These are phyloP conservation scores for Gadus chalcogrammus DNA, from an alignment of 2,113 vertebrate species.

Conservation along the genomic window DNA sequence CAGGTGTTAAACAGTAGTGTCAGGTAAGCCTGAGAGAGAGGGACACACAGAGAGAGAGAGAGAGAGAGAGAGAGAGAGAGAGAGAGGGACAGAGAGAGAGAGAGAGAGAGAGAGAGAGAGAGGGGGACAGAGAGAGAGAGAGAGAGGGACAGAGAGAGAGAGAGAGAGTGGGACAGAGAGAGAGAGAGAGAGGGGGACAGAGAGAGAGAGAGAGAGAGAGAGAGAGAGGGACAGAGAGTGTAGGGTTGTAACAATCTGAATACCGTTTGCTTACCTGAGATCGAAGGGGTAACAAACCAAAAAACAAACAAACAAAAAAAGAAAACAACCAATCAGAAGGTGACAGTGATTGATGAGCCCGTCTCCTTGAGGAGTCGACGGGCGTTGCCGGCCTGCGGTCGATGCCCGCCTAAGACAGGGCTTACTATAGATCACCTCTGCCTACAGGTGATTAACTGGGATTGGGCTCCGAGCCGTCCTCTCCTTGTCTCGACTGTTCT, in stretches of 20 bases:
- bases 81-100: too few species aligned
- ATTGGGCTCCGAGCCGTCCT: too few species aligned
- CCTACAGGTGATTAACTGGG: constrained; percentile 87
- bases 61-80: constrained; percentile 73
- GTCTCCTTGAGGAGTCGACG: constrained; percentile 86
- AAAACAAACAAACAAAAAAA: constrained; percentile 55
- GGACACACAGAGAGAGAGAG: constrained; percentile 79
- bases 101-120: too few species aligned
- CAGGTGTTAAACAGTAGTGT: constrained; percentile 75
- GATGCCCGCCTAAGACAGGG: constrained; percentile 78
- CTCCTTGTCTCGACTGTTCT: too few species aligned
- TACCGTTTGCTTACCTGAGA: too few species aligned
- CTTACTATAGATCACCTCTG: constrained; percentile 82
- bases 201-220: too few species aligned
- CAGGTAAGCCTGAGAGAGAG: constrained; percentile 30
- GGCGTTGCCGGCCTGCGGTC: constrained; percentile 78
- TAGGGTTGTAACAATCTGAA: too few species aligned
- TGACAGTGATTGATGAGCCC: constrained; percentile 83
- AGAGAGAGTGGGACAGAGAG: too few species aligned
- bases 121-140: too few species aligned
- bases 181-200: too few species aligned
- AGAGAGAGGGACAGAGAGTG: too few species aligned
- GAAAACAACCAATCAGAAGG: constrained; percentile 88
- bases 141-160: too few species aligned
- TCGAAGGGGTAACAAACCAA: constrained; percentile 70